Conservation (phyloP, 1,140 invertebrate genomes). For the Pantala flavescens region DNA sequence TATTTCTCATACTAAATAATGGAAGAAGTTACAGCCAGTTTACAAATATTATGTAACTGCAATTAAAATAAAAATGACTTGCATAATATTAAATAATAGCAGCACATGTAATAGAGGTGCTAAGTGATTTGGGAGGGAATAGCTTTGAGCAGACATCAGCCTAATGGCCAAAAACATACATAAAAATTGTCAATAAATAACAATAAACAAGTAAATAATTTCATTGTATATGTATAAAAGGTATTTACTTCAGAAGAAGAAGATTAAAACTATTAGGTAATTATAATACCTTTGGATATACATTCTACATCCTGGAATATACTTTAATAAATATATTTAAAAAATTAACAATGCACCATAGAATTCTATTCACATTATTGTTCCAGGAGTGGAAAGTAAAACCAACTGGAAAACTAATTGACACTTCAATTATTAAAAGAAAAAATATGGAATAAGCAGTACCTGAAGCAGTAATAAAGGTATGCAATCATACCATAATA, state of each 20-base stretch:
- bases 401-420: neutral
- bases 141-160: neutral
- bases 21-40: neutral
- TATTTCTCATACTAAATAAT: neutral
- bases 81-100: neutral
- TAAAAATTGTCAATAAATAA: neutral
- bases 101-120: neutral
- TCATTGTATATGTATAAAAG: too few relatives aligned
- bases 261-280: neutral
- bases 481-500: neutral
- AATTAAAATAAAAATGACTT: neutral
- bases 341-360: neutral
- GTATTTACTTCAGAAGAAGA: neutral
- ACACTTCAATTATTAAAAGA: neutral
- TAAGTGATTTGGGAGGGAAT: neutral
- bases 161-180: neutral
- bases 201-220: neutral
- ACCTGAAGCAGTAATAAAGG: neutral
- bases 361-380: neutral
- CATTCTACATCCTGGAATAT: neutral
- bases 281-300: neutral
- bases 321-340: neutral
- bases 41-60: neutral
- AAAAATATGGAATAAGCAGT: neutral
- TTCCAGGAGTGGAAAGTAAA: neutral